Conservation (phyloP, 2,888 invertebrate species). For the Watsonalla binaria region DNA sequence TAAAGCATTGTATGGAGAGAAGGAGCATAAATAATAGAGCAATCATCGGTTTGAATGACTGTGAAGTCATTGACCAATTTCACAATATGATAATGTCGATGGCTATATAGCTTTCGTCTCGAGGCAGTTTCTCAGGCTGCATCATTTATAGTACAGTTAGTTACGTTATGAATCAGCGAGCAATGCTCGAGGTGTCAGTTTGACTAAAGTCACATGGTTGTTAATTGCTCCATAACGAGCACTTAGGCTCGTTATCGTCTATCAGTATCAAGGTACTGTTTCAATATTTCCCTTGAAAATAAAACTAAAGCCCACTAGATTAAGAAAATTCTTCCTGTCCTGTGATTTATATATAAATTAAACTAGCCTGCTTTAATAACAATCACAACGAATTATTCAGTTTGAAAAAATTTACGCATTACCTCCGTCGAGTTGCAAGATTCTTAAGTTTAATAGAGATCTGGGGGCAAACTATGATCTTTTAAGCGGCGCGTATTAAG, state of each 20-base stretch:
- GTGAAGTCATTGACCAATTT: background rate
- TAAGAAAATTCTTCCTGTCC: background rate
- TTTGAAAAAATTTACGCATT: no score
- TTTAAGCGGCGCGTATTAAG: no score
- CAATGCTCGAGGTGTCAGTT: constrained; percentile 39
- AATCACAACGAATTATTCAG: no score
- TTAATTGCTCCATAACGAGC: constrained; percentile 53
- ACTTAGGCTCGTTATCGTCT: constrained; percentile 50
- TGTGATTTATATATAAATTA: no score
- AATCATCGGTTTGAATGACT: background rate
- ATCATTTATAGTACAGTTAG: constrained; percentile 13
- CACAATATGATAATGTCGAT: background rate
- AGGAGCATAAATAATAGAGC: no score
- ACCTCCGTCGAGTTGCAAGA: no score
- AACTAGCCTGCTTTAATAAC: no score
- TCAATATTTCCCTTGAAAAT: background rate
- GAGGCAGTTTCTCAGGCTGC: background rate
- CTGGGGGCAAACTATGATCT: no score
- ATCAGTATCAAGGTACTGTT: constrained; percentile 21
- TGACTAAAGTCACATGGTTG: constrained; percentile 41
- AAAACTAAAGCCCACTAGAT: background rate
- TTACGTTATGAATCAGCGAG: constrained; percentile 27
- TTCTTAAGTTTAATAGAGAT: no score
- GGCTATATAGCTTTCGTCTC: background rate
- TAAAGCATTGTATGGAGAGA: background rate